A percentile compares a stretch with the other conserved stretches of the same genome.
These are phyloP conservation scores for Bovichtus variegatus DNA, from an alignment of 2,797 vertebrate genomes.

Conservation along the genomic window DNA sequence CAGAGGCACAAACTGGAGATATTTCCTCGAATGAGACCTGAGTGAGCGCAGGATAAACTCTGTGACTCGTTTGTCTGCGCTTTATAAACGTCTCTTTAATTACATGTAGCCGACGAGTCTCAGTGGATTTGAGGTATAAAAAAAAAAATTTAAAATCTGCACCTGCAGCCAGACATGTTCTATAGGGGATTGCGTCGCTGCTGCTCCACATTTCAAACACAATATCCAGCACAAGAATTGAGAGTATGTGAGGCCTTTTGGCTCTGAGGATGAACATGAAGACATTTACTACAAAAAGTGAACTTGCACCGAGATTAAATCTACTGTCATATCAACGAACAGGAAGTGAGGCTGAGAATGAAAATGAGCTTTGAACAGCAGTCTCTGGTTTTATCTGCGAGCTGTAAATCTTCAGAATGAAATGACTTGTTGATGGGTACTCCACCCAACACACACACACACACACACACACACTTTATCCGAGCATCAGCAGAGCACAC, in stretches of 20 bases:
- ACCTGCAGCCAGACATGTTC: slow-evolving; percentile 33
- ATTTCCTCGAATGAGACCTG: slow-evolving; percentile 11
- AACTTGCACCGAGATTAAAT: slow-evolving; percentile 15
- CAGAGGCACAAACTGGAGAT: background rate
- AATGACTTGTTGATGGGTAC: slow-evolving; percentile 71
- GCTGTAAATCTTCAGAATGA: slow-evolving; percentile 51
- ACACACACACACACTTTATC: slow-evolving; percentile 51
- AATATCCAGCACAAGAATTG: background rate
- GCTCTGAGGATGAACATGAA: background rate
- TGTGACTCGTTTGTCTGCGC: slow-evolving; percentile 37
- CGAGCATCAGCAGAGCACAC: slow-evolving; percentile 72
- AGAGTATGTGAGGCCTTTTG: background rate
- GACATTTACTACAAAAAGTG: background rate
- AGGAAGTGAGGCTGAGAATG: slow-evolving; percentile 9
- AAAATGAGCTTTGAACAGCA: slow-evolving; percentile 37
- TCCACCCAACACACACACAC: slow-evolving; percentile 51
- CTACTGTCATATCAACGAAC: background rate
- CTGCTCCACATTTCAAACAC: slow-evolving; percentile 12
- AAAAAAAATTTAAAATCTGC: slow-evolving; percentile 65
- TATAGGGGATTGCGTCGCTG: background rate
- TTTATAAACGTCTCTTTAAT: slow-evolving; percentile 53
- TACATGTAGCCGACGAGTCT: slow-evolving; percentile 44
- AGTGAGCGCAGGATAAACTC: slow-evolving; percentile 7
- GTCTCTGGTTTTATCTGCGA: slow-evolving; percentile 39
- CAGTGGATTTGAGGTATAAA: slow-evolving; percentile 33